Evolutionary conservation across 2,797 vertebrate species (phyloP).

Genomic region (Chromis chromis): DNA sequence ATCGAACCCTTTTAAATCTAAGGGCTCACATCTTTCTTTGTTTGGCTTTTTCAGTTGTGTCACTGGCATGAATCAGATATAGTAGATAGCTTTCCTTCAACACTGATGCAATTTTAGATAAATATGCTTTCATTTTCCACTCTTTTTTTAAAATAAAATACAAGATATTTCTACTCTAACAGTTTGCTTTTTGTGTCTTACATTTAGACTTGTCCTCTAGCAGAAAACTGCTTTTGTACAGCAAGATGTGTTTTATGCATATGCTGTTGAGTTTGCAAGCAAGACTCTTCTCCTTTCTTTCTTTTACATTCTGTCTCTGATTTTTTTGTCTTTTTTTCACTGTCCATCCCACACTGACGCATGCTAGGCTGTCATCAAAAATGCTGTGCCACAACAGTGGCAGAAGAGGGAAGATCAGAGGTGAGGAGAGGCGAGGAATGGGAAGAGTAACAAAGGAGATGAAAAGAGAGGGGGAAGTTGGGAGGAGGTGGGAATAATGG

Average conservation of each 20-base stretch:
- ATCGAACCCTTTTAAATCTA: constrained; percentile 8
- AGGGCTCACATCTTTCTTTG: constrained; percentile 2
- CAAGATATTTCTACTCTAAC: background rate
- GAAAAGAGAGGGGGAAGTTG: constrained; percentile 25
- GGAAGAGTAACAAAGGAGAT: constrained; percentile 47
- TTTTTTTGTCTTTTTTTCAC: background rate
- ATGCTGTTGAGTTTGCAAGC: background rate
- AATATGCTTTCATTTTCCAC: background rate
- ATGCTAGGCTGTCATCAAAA: constrained; percentile 59
- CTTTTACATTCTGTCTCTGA: constrained; percentile 2
- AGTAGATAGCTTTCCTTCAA: background rate
- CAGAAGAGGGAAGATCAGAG: constrained; percentile 23
- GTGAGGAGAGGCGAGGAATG: constrained; percentile 24
- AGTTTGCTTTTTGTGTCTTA: background rate
- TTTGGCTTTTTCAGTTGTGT: constrained; percentile 11
- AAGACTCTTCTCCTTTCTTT: constrained; percentile 14
- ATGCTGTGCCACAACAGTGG: constrained; percentile 40
- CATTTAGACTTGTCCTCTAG: background rate
- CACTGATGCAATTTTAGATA: background rate
- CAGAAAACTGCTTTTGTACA: constrained; percentile 3
- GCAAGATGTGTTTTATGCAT: background rate
- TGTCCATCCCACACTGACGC: constrained; percentile 38
- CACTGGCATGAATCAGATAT: constrained; percentile 16
- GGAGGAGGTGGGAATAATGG: constrained; percentile 25
- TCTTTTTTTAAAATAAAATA: background rate